Evolutionary conservation across 1,140 invertebrate genomes (phyloP).

Genomic region (Babylonia areolata): DNA sequence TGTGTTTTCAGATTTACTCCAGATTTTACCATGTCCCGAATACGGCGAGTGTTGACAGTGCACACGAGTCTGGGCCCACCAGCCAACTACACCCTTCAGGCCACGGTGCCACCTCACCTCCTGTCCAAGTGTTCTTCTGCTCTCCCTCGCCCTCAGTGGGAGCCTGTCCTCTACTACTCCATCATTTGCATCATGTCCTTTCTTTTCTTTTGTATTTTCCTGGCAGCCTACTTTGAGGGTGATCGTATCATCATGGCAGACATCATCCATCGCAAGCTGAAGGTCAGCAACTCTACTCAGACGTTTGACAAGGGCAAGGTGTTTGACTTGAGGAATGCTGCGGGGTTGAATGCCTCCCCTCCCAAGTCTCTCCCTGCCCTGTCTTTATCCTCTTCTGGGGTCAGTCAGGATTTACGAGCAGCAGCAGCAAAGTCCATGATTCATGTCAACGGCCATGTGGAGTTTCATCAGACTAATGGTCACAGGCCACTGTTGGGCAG

Average conservation of each 20-base stretch:
- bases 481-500: conserved; percentile 50
- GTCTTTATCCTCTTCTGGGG: neutral
- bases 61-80: conserved; percentile 78
- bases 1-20: conserved; percentile 84
- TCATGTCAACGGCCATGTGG: conserved; percentile 64
- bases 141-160: conserved; percentile 88
- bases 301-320: conserved; percentile 71
- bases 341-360: conserved; percentile 48
- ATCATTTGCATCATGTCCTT: conserved; percentile 81
- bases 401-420: conserved; percentile 6
- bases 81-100: conserved; percentile 85
- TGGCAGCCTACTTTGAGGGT: conserved; percentile 85
- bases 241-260: conserved; percentile 81
- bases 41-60: conserved; percentile 81
- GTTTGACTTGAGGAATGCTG: conserved; percentile 73
- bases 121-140: conserved; percentile 85
- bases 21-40: conserved; percentile 91
- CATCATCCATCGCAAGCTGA: conserved; percentile 65
- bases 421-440: conserved; percentile 39
- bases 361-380: neutral
- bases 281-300: conserved; percentile 59
- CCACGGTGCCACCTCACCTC: conserved; percentile 87
- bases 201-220: conserved; percentile 83
- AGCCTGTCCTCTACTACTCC: conserved; percentile 84
- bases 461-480: conserved; percentile 48